Conservation (phyloP, 1,140 invertebrate genomes). For the Temnothorax curvispinosus region DNA sequence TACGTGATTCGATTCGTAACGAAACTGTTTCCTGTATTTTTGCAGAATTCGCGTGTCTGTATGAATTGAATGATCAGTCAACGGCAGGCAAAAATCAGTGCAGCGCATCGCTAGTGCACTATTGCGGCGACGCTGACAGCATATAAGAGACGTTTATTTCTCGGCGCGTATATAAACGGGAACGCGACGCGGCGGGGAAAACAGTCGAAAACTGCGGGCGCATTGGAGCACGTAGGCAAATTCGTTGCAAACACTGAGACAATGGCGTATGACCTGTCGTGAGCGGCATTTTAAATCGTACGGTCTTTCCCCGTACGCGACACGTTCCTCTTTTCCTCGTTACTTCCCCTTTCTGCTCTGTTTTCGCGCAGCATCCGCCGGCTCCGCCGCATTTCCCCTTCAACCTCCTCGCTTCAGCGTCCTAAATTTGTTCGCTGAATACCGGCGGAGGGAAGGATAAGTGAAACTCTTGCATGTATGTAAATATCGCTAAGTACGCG, state of each 20-base stretch:
- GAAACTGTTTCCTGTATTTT: neutral
- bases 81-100: constrained; percentile 18
- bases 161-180: constrained; percentile 76
- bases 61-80: neutral
- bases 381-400: constrained; percentile 24
- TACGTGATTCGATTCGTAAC: neutral
- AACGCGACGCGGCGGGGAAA: constrained; percentile 48
- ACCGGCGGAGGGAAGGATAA: constrained; percentile 22
- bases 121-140: constrained; percentile 57
- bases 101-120: neutral
- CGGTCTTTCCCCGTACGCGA: constrained; percentile 55
- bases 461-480: constrained; percentile 33
- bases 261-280: constrained; percentile 80
- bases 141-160: constrained; percentile 77
- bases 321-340: constrained; percentile 66
- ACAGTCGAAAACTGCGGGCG: constrained; percentile 71
- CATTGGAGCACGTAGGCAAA: constrained; percentile 82
- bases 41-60: neutral
- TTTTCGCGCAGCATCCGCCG: neutral
- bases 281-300: constrained; percentile 80
- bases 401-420: constrained; percentile 28
- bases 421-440: constrained; percentile 51
- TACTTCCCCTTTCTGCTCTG: neutral
- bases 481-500: constrained; percentile 46
- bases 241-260: constrained; percentile 83